A percentile compares a stretch with the other conserved stretches of the same genome.
phyloP scores from a whole-genome alignment of 2,888 invertebrate genomes.

The Steinernema carpocapsae region DNA sequence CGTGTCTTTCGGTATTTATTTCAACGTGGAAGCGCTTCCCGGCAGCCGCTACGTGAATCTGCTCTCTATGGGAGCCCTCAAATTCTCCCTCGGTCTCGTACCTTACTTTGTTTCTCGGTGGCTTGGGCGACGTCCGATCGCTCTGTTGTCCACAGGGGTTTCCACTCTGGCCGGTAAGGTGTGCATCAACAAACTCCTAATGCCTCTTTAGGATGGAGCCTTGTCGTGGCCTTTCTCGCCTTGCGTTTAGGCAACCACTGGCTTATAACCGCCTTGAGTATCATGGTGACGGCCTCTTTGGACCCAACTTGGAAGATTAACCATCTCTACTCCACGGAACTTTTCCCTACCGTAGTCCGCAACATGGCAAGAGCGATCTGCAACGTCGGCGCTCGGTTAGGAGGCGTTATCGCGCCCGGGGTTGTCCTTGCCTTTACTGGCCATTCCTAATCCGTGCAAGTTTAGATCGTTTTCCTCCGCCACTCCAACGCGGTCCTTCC shows the following conservation, averaged over 20 bases:
- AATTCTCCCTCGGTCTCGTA: constrained; percentile 56
- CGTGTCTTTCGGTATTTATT: constrained; percentile 61
- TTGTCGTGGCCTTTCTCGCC: constrained; percentile 19
- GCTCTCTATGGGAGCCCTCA: constrained; percentile 53
- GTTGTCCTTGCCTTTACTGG: neutral
- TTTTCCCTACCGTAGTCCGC: constrained; percentile 53
- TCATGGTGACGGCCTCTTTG: constrained; percentile 54
- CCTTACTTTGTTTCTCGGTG: constrained; percentile 58
- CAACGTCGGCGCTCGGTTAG: constrained; percentile 42
- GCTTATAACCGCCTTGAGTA: constrained; percentile 46
- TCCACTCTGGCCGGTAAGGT: constrained; percentile 40
- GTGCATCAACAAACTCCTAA: neutral
- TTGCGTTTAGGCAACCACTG: constrained; percentile 23
- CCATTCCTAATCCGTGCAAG: neutral
- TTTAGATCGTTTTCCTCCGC: constrained; percentile 55
- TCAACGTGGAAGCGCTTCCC: constrained; percentile 58
- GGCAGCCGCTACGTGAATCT: constrained; percentile 55
- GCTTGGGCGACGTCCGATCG: constrained; percentile 52
- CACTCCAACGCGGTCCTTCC: constrained; percentile 46
- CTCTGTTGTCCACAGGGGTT: constrained; percentile 51
- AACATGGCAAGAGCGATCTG: constrained; percentile 46
- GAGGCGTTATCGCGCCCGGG: constrained; percentile 39
- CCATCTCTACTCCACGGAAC: constrained; percentile 64
- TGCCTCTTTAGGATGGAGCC: neutral
- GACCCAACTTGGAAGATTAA: constrained; percentile 67